Base-by-base conservation (phyloP, 2,888 invertebrate genomes). In the Vesta saturnalis region DNA sequence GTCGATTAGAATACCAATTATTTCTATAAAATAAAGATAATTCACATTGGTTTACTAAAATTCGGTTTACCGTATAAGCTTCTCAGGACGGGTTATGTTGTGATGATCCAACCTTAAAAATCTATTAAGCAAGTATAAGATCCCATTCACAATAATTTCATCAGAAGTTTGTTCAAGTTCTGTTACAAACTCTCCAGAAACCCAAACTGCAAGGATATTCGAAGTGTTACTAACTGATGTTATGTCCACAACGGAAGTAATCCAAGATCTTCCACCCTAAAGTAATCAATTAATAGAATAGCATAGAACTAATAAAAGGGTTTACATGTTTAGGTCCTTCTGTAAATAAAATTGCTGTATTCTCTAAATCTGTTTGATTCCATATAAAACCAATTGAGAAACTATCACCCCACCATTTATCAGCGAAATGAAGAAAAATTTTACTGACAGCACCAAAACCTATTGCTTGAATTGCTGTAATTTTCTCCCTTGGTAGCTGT, bases 221-320 rank as follows among this genome's bases (percentile, higher is more conserved):
- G 90, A 88, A 76, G 91, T 89, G 74, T 87, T 86, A 74, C 88
- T 88, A 2, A 91, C 87, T 4, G 87, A 85, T 77, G 89, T 90
- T 80, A 93, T 91, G 62, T 89, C 89, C 76, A 90, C 89, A 5
- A 93, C 85, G 73, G 88, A 88, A 76, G 86, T 86, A 55, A 90
- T 81, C 93, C 93, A 93, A 66, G 62, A 72, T 19, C 35, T 59
- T 2, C 35, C 56, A 10, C 23, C 43, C 52, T 62, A 43, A 46
- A 54, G 21, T 8, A n/a, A n/a, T n/a, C n/a, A n/a, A n/a, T n/a
- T n/a, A n/a, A n/a, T 14, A 14, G 4, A 12, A 6, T 16, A 1
- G 16, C 15, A 54, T 23, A 10, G 12, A 16, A 22, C n/a, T 46
- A 0, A 16, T n/a, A 10, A 1, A 12, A 1, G 1, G 18, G 30